Percentiles rank a stretch among this genome's conserved stretches.
Conservation (phyloP, 1,140 invertebrate genomes). For the Zaprionus davidi region DNA sequence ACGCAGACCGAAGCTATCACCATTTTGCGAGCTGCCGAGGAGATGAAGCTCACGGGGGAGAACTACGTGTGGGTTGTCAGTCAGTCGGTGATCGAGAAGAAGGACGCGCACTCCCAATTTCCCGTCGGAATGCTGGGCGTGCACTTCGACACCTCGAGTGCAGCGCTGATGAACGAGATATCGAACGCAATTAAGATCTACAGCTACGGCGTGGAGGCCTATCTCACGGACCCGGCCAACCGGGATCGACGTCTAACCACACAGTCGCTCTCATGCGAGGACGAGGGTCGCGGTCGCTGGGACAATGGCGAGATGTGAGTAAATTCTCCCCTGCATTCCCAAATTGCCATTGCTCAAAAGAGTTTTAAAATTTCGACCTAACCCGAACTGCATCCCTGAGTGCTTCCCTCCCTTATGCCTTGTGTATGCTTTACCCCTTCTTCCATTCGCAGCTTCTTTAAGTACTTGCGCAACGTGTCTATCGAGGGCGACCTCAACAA, state of each 20-base stretch:
- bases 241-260: constrained; percentile 90
- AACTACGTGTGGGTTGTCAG: constrained; percentile 99
- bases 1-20: constrained; percentile 93
- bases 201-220: constrained; percentile 94
- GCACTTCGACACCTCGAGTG: constrained; percentile 94
- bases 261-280: constrained; percentile 88
- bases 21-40: constrained; percentile 92
- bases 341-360: neutral
- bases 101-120: constrained; percentile 91
- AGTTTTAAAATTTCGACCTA: neutral
- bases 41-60: constrained; percentile 94
- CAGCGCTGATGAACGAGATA: constrained; percentile 92
- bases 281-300: constrained; percentile 82
- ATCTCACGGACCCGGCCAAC: constrained; percentile 90
- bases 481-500: constrained; percentile 91
- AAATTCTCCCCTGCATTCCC: neutral
- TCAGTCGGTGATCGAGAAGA: constrained; percentile 95
- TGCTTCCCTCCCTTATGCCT: neutral
- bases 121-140: constrained; percentile 97
- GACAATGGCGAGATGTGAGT: constrained; percentile 84
- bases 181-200: constrained; percentile 95
- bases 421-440: neutral
- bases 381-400: neutral
- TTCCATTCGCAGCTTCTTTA: constrained; percentile 86
- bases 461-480: constrained; percentile 93